A percentile compares a stretch with the other conserved stretches of the same genome.
Evolutionary conservation across 2,888 invertebrate species (phyloP).

Genomic region (Coelopa pilipes): DNA sequence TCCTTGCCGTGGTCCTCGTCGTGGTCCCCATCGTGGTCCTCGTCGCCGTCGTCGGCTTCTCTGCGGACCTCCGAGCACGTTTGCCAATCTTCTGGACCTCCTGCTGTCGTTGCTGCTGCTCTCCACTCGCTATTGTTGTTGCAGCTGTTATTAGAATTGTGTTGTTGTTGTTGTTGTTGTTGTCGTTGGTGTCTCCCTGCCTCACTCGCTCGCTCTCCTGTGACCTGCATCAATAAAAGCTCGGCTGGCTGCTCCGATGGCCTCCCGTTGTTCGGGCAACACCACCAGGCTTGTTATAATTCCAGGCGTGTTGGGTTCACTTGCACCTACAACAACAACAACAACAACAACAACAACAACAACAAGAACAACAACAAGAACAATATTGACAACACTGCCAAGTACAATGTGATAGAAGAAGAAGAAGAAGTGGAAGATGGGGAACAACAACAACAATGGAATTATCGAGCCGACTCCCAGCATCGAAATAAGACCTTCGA

Average conservation of each 20-base stretch:
- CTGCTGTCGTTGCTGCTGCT: conserved; percentile 6
- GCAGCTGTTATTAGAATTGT: not conserved
- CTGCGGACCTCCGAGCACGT: not conserved
- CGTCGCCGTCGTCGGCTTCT: not conserved
- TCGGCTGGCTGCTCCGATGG: not conserved
- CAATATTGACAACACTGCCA: not conserved
- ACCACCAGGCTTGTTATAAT: not conserved
- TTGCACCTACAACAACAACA: no score
- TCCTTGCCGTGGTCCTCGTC: no score
- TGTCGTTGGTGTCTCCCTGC: not conserved
- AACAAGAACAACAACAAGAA: conserved; percentile 2
- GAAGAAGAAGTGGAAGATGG: not conserved
- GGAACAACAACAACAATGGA: conserved; percentile 2
- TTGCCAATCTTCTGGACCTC: conserved; percentile 3
- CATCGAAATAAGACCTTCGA: not conserved
- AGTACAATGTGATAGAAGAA: not conserved
- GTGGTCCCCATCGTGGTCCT: not conserved
- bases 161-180: not conserved
- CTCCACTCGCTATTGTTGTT: not conserved
- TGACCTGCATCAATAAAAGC: conserved; percentile 6
- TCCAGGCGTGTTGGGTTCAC: no score
- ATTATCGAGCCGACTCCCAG: not conserved
- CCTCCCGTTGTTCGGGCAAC: not conserved
- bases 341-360: not conserved
- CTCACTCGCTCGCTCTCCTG: not conserved